Conservation (phyloP, 2,113 vertebrate genomes). For the Calidris pygmaea region DNA sequence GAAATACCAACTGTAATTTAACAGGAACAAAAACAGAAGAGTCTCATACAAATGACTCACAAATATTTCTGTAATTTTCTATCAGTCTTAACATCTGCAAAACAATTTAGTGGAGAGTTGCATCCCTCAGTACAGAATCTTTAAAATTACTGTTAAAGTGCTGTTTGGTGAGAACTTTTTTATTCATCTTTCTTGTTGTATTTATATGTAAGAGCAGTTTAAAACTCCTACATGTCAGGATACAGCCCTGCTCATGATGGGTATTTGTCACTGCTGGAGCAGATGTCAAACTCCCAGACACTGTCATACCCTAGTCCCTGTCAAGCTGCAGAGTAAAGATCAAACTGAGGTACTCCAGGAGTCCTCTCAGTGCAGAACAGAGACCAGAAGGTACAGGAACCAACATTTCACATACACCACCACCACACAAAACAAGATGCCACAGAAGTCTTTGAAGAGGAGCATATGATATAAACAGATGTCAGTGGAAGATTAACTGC, state of each 20-base stretch:
- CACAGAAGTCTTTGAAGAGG: neutral
- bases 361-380: neutral
- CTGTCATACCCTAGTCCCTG: neutral
- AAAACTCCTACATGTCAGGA: neutral
- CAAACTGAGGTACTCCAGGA: neutral
- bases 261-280: neutral
- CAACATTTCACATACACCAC: neutral
- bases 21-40: neutral
- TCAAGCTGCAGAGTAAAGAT: neutral
- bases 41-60: neutral
- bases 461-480: neutral
- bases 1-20: neutral
- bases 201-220: neutral
- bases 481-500: neutral
- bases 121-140: neutral
- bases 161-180: neutral
- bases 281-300: neutral
- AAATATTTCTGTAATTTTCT: neutral
- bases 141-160: neutral
- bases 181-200: neutral
- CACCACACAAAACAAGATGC: neutral
- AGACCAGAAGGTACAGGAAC: neutral
- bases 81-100: neutral
- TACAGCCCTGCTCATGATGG: neutral
- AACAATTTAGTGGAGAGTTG: neutral